These are phyloP conservation scores for Macrosteles quadrilineatus DNA, from an alignment of 1,140 invertebrate species.

Conservation along the genomic window DNA sequence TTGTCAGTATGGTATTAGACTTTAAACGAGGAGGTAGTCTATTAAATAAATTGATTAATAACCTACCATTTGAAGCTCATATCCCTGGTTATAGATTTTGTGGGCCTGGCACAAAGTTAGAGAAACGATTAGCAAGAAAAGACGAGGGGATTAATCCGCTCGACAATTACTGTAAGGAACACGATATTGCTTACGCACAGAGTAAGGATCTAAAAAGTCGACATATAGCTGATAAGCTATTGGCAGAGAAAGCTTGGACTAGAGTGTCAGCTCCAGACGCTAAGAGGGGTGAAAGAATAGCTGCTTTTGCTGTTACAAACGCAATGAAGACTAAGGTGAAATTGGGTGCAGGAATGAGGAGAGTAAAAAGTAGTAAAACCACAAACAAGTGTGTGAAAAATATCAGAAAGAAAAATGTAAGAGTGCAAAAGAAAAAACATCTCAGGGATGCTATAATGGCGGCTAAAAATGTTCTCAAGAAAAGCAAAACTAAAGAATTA, in stretches of 20 bases:
- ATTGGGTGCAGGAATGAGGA: constrained; percentile 44
- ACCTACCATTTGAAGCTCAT: constrained; percentile 51
- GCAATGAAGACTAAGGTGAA: constrained; percentile 47
- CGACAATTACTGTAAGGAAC: constrained; percentile 50
- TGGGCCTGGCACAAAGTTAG: constrained; percentile 52
- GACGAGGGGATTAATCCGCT: constrained; percentile 51
- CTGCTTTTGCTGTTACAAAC: constrained; percentile 44
- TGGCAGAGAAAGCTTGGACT: constrained; percentile 48
- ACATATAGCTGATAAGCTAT: constrained; percentile 49
- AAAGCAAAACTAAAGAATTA: too few species aligned
- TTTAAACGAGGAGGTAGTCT: too few species aligned
- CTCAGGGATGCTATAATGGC: too few species aligned
- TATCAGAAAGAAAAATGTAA: too few species aligned
- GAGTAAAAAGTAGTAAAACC: constrained; percentile 27
- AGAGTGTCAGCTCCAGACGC: constrained; percentile 48
- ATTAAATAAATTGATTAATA: constrained; percentile 45
- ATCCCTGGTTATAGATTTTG: constrained; percentile 53
- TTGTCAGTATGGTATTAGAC: too few species aligned
- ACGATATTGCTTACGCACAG: constrained; percentile 52
- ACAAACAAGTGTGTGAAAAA: too few species aligned
- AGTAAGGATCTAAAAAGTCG: constrained; percentile 45
- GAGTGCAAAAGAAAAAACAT: too few species aligned
- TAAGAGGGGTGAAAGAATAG: constrained; percentile 44
- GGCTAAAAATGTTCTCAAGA: neutral
- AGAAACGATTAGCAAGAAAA: constrained; percentile 48